Percentiles rank a stretch among this genome's conserved stretches.
These are phyloP conservation scores for Acleris cristana DNA, from an alignment of 2,888 invertebrate genomes.

Conservation along the genomic window DNA sequence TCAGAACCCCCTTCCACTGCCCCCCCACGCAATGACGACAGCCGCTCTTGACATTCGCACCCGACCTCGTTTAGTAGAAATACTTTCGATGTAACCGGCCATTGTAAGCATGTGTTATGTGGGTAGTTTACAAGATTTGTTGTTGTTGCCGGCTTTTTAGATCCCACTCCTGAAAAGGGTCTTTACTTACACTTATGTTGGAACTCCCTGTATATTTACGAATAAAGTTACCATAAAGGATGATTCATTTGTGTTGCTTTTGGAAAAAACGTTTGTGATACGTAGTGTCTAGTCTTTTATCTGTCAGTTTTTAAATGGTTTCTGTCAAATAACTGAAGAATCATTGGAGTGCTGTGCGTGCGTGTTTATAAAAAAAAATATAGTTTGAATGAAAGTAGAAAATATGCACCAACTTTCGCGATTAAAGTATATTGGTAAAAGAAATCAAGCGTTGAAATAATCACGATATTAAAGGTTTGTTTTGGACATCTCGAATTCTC, in stretches of 20 bases:
- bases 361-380: no score
- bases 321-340: no score
- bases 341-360: no score
- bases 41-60: slow-evolving; percentile 29
- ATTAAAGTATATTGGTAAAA: no score
- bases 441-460: not conserved
- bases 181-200: not conserved
- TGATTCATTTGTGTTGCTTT: not conserved
- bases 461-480: not conserved
- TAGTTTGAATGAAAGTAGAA: no score
- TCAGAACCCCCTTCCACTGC: slow-evolving; percentile 7
- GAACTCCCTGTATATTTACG: not conserved
- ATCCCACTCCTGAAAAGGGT: slow-evolving; percentile 8
- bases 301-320: no score
- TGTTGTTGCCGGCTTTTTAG: slow-evolving; percentile 1
- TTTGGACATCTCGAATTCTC: slow-evolving; percentile 7
- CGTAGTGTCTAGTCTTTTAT: no score
- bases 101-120: slow-evolving; percentile 21
- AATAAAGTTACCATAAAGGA: not conserved
- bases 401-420: no score
- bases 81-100: slow-evolving; percentile 22
- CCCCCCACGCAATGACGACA: slow-evolving; percentile 9
- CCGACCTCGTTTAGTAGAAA: slow-evolving; percentile 9
- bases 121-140: slow-evolving; percentile 8
- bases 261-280: no score